A percentile compares a stretch with the other conserved stretches of the same genome.
These are phyloP conservation scores for Bradypus variegatus DNA, from an alignment of 2,797 vertebrate genomes.

Conservation along the genomic window DNA sequence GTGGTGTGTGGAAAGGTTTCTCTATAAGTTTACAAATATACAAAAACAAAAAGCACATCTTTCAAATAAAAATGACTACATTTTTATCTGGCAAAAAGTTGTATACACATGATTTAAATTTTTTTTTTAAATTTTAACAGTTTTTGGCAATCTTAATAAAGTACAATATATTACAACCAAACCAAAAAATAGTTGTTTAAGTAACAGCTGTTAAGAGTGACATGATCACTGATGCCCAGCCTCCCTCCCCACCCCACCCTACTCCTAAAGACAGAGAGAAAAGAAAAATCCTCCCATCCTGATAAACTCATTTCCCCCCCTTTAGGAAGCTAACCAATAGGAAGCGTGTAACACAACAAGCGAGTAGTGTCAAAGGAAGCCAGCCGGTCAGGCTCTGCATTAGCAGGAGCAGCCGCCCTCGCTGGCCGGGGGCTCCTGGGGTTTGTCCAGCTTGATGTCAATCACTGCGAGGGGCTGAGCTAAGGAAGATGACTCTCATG, in stretches of 20 bases:
- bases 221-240: constrained; percentile 63
- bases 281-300: constrained; percentile 80
- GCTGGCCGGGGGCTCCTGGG: constrained; percentile 80
- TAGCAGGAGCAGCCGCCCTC: constrained; percentile 92
- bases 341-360: constrained; percentile 86
- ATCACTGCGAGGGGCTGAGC: constrained; percentile 77
- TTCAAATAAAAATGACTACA: constrained; percentile 71
- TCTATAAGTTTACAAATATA: constrained; percentile 85
- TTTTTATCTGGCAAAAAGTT: constrained; percentile 74
- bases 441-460: constrained; percentile 89
- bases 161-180: constrained; percentile 86
- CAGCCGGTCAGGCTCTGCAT: constrained; percentile 71
- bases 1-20: constrained; percentile 64
- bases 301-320: constrained; percentile 72
- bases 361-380: constrained; percentile 77
- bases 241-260: constrained; percentile 63
- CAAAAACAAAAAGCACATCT: constrained; percentile 80
- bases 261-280: constrained; percentile 74
- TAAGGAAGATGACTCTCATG: constrained; percentile 72
- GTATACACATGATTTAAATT: constrained; percentile 77
- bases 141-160: constrained; percentile 90
- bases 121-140: constrained; percentile 72
- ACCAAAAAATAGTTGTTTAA: constrained; percentile 72
- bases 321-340: constrained; percentile 84
- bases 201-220: constrained; percentile 71